Evolutionary conservation across 2,797 vertebrate species (phyloP).

Genomic region (Phyllotis vaccarum): DNA sequence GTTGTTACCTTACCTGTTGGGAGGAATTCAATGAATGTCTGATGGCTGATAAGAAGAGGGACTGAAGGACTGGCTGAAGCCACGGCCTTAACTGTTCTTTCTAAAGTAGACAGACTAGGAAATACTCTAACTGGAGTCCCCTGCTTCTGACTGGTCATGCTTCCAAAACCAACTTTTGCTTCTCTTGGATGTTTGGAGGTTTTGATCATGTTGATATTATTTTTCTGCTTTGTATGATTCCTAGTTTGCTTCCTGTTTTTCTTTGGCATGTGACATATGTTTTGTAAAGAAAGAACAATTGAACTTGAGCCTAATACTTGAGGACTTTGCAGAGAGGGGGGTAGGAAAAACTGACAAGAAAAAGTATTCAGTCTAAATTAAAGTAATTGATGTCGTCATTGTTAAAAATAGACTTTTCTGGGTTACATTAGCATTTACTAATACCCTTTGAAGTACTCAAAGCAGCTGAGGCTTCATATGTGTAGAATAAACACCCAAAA

Average conservation of each 20-base stretch:
- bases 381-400: conserved; percentile 8
- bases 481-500: background rate
- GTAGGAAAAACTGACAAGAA: background rate
- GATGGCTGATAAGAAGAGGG: conserved; percentile 67
- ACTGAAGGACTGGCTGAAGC: conserved; percentile 53
- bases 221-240: conserved; percentile 53
- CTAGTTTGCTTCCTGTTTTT: conserved; percentile 33
- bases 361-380: background rate
- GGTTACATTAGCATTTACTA: conserved; percentile 14
- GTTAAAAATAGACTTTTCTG: background rate
- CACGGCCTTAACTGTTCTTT: conserved; percentile 68
- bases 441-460: background rate
- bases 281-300: background rate
- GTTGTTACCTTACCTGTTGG: conserved; percentile 74
- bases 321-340: background rate
- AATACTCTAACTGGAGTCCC: background rate
- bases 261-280: conserved; percentile 44
- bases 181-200: background rate
- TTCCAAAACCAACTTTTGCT: background rate
- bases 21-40: conserved; percentile 77
- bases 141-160: background rate
- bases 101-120: background rate
- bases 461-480: background rate
- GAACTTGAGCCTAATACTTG: conserved; percentile 11
- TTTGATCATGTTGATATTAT: conserved; percentile 68